Conservation (phyloP, 2,797 vertebrate genomes). For the Lagorchestes hirsutus region DNA sequence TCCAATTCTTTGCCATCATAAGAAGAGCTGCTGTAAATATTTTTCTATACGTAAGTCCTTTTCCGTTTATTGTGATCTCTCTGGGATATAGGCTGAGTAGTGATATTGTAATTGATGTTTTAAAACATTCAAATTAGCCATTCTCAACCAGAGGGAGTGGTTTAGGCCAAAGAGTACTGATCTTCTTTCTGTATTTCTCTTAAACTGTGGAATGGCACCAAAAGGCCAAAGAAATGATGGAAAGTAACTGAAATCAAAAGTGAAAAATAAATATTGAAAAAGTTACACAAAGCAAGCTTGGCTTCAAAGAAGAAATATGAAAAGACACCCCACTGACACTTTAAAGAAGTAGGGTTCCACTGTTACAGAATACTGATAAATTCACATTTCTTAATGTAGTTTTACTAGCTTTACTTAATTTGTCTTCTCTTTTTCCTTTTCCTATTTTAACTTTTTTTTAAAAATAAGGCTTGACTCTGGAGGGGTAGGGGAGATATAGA, state of each 20-base stretch:
- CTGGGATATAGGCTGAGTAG: constrained; percentile 19
- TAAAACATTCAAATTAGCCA: constrained; percentile 20
- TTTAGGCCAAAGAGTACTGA: not conserved
- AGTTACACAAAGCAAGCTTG: not conserved
- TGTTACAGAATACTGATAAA: not conserved
- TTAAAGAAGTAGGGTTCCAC: not conserved
- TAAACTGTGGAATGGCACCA: constrained; percentile 50
- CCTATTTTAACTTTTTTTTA: not conserved
- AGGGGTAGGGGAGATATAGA: not conserved
- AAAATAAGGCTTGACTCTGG: not conserved
- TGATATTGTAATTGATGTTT: constrained; percentile 30
- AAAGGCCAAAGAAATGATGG: constrained; percentile 66
- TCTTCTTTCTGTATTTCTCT: constrained; percentile 45
- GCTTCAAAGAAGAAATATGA: not conserved
- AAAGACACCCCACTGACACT: not conserved
- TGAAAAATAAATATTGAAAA: not conserved
- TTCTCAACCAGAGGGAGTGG: not conserved
- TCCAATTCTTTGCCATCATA: not conserved
- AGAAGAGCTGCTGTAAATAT: not conserved
- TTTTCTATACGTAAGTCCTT: not conserved
- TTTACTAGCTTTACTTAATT: not conserved
- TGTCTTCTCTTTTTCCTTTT: not conserved
- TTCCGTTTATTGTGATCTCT: not conserved
- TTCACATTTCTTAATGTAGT: not conserved
- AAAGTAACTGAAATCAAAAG: constrained; percentile 71